These are phyloP conservation scores for Thaumatotibia leucotreta DNA, from an alignment of 1,140 invertebrate species.

Conservation along the genomic window DNA sequence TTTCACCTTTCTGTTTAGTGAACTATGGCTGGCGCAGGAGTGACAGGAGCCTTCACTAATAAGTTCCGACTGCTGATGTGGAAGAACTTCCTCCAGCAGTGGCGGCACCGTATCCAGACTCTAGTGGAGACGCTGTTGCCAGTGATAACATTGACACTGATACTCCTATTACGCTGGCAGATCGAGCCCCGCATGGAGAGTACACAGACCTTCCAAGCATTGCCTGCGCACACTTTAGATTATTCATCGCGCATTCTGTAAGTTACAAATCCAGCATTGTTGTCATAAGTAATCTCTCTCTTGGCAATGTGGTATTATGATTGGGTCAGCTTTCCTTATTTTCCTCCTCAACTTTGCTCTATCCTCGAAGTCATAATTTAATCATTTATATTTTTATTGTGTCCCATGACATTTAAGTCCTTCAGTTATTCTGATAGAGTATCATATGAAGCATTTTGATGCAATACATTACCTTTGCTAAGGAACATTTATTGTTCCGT, in stretches of 20 bases:
- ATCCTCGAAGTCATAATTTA: too few species aligned
- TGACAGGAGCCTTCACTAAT: conserved; percentile 39
- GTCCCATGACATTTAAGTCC: too few species aligned
- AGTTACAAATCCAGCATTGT: too few species aligned
- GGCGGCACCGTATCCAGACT: conserved; percentile 84
- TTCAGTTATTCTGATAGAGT: too few species aligned
- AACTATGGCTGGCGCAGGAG: conserved; percentile 29
- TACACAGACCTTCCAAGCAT: conserved; percentile 34
- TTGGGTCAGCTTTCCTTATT: too few species aligned
- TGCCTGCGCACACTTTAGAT: conserved; percentile 50
- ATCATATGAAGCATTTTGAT: too few species aligned
- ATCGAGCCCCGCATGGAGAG: conserved; percentile 58
- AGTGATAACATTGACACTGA: conserved; percentile 82
- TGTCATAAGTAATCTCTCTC: too few species aligned
- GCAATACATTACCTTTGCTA: too few species aligned
- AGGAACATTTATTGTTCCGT: too few species aligned
- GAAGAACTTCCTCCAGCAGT: conserved; percentile 91
- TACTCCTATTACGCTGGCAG: conserved; percentile 80
- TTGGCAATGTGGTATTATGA: too few species aligned
- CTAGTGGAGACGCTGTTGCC: conserved; percentile 83
- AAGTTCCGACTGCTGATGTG: conserved; percentile 85
- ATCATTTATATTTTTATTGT: too few species aligned
- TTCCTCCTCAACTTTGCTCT: too few species aligned
- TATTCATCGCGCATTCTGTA: conserved; percentile 49
- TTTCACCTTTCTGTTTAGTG: not conserved